phyloP scores from a whole-genome alignment of 1,140 invertebrate species.

The Saxidomus purpurata region DNA sequence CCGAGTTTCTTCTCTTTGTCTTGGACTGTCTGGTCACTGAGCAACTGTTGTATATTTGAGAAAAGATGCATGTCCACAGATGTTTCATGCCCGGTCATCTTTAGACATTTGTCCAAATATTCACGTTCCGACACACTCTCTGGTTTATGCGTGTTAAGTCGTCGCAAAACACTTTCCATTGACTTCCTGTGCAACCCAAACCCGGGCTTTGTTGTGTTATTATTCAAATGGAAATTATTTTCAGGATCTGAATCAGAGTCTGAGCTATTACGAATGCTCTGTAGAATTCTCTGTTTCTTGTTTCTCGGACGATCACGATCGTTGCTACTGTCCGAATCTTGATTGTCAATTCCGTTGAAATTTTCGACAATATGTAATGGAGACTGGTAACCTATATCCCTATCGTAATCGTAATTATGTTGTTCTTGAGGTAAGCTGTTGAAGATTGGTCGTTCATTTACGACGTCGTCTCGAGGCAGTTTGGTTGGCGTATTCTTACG shows the following conservation, averaged over 20 bases:
- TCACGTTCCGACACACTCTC: conserved; percentile 51
- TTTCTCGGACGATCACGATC: conserved; percentile 73
- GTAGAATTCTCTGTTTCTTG: conserved; percentile 80
- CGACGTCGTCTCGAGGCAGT: conserved; percentile 92
- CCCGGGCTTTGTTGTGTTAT: conserved; percentile 72
- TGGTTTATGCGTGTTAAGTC: conserved; percentile 73
- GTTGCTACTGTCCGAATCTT: conserved; percentile 76
- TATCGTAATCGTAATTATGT: conserved; percentile 56
- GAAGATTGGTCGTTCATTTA: conserved; percentile 69
- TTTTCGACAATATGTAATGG: conserved; percentile 72
- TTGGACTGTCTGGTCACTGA: conserved; percentile 75
- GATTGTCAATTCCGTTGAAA: conserved; percentile 71
- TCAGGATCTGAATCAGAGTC: conserved; percentile 90
- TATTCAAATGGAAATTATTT: conserved; percentile 62
- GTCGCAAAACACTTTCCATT: conserved; percentile 87
- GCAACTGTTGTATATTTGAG: conserved; percentile 77
- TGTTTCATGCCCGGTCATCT: conserved; percentile 32
- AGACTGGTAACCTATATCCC: conserved; percentile 64
- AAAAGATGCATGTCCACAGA: conserved; percentile 54
- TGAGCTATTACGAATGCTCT: conserved; percentile 76
- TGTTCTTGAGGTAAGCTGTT: conserved; percentile 53
- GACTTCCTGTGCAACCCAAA: conserved; percentile 89
- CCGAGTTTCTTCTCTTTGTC: conserved; percentile 91
- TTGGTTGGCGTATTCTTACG: conserved; percentile 96
- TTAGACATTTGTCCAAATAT: conserved; percentile 66